Base-by-base conservation (phyloP, 2,888 invertebrate species). In the Agrilus cyanescens region DNA sequence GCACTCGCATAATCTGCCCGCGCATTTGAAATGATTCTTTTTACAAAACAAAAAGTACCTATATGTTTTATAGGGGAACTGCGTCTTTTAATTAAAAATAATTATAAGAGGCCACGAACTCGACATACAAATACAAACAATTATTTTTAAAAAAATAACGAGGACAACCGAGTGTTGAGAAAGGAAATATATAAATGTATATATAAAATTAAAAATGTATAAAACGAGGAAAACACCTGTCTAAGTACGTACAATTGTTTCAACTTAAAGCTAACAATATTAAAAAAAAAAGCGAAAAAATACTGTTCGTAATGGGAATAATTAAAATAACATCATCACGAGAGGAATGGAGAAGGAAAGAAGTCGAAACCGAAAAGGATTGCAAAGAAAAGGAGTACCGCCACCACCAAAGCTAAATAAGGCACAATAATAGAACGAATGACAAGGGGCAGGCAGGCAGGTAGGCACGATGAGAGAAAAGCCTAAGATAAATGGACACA, bases 331-430 rank as follows among this genome's bases (percentile, higher is more conserved):
- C n/a, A n/a, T n/a, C 58, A 55, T 56, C 57, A 55, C 55, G 44
- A 49, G 50, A 49, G 46, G 53, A 63, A 64, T 63, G 64, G 63
- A 65, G 64, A 59, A 59, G 58, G 53, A 52, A 56, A 57, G 59
- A 55, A 52, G 60, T 60, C 61, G 63, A 63, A 61, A 62, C 56
- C 60, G 58, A 62, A 53, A 49, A 53, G 49, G 40, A 60, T 57
- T 57, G 61, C 58, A 57, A 57, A 65, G 63, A 63, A 63, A 25
- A n/a, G n/a, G n/a, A n/a, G n/a, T n/a, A n/a, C n/a, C 10, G 4
- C 63, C 63, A 58, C 62, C 63, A 65, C 65, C 64, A 57, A 61
- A 60, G 61, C 61, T 59, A 58, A 25, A 59, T 62, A 61, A 61
- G 60, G 61, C 60, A 61, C 60, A 46, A 58, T 56, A 43, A 10